Base-by-base conservation (phyloP, 2,888 invertebrate genomes). In the Fragum sueziense region DNA sequence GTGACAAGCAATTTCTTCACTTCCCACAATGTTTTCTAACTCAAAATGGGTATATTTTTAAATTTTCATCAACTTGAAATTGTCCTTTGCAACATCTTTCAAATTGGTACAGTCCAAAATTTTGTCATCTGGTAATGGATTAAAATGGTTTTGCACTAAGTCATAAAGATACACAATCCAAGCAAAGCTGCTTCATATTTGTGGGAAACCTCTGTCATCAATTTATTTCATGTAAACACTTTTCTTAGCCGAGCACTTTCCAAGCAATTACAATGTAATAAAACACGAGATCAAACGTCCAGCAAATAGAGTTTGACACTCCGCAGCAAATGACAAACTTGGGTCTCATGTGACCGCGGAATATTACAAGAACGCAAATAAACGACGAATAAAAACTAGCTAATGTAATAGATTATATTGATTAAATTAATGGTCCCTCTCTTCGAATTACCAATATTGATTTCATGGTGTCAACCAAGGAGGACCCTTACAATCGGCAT, bases 331-430 rank as follows among this genome's bases (percentile, higher is more conserved):
- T 73, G 75, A 78, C 78, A 78, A 78, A 78, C 52, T 57, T 34
- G 11, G 59, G 37, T 78, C 82, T 82, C 82, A 70, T 52, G 78
- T 78, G 82, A 76, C 78, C 70, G 70, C 74, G 76, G 72, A 74
- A 72, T 78, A 82, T 78, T 70, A 78, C 82, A 78, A 72, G 65
- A 65, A 51, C 72, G 68, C 74, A 81, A 76, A 79, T 82, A 79
- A 76, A 76, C 74, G 71, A 82, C 76, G 74, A 82, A 74, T 79
- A 79, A 82, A 82, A 83, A 75, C 69, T 70, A 77, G 70, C 80
- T 80, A 80, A 80, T 80, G 74, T 79, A 83, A 80, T 78, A 79
- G 75, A 83, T 77, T 74, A 62, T 79, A 83, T 79, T 83, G 82
- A 83, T 83, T 75, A 83, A 70, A 83, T 83, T 83, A 83, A 83